These are phyloP conservation scores for Bellardia pandia DNA, from an alignment of 2,888 invertebrate genomes.

Conservation along the genomic window DNA sequence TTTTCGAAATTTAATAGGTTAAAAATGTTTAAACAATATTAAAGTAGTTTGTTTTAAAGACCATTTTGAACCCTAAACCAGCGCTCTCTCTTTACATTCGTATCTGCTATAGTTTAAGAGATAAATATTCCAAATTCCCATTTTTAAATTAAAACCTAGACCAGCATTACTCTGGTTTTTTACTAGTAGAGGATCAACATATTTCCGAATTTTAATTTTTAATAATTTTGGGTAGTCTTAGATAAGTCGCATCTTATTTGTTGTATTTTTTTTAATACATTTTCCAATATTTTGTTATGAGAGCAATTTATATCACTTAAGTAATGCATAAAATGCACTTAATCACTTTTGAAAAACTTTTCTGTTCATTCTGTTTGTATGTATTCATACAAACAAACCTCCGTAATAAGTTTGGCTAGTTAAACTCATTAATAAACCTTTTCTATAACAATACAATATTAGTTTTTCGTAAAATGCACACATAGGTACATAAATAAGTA, in stretches of 20 bases:
- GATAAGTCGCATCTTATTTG: neutral
- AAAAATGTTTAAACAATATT: neutral
- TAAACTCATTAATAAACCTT: neutral
- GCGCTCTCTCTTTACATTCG: no score
- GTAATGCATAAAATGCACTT: neutral
- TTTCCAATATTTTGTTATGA: neutral
- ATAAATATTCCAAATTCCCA: no score
- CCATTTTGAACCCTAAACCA: neutral
- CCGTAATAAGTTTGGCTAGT: neutral
- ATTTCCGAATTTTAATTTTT: no score
- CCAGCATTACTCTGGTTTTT: no score
- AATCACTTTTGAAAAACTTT: neutral
- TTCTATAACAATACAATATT: neutral
- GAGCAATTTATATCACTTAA: neutral
- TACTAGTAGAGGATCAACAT: no score
- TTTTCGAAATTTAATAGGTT: neutral
- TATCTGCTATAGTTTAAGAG: no score
- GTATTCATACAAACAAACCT: neutral
- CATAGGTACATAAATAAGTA: neutral
- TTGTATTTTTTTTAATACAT: neutral
- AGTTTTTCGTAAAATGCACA: neutral
- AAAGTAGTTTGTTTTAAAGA: neutral
- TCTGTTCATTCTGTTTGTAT: no score
- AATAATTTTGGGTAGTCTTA: no score
- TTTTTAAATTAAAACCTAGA: no score